Evolutionary conservation across 2,797 vertebrate genomes (phyloP), one percentile per base, ranked within the genome.

Genomic region (Columba guinea): DNA sequence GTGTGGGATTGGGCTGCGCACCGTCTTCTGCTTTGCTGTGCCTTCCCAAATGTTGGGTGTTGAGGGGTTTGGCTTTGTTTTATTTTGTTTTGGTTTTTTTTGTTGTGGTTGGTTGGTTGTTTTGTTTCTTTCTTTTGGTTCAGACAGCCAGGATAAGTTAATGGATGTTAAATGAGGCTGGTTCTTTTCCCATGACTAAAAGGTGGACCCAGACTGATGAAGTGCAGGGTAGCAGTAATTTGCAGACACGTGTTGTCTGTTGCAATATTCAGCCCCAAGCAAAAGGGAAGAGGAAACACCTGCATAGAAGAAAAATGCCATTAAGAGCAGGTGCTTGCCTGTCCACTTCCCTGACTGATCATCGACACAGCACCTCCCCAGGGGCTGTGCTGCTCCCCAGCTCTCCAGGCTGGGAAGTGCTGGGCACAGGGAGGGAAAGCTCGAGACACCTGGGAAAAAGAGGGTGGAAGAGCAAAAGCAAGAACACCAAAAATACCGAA

Each of bases 391-490:
- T 89, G 11, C 58, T 90, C 59, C 39, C 60, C 35, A 77, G 67
- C 46, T 77, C 77, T 70, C 63, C 84, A 80, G 75, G 22, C 75
- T 92, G 76, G 41, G 51, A 91, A 85, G 58, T 63, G 34, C 71
- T 34, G 37, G 55, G 46, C 58, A 89, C 23, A 85, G 35, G 13
- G 27, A 84, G 52, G 37, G 69, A 63, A 64, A 84, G 11, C 70
- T 90, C 64, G 52, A 85, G 27, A 46, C 46, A 64, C 11, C 34
- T 81, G 24, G 32, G 62, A 20, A 63, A 92, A 84, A 92, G 63
- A 73, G 51, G 55, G 62, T 84, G 78, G 49, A 78, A 94, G 69
- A 87, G 63, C 89, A 92, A 91, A 92, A 92, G 70, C 24, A 84
- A 68, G 77, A 55, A 84, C 4, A 37, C 32, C 7, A 76, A 59